These are phyloP conservation scores for Suricata suricatta DNA, from an alignment of 2,113 vertebrate genomes.

Conservation along the genomic window DNA sequence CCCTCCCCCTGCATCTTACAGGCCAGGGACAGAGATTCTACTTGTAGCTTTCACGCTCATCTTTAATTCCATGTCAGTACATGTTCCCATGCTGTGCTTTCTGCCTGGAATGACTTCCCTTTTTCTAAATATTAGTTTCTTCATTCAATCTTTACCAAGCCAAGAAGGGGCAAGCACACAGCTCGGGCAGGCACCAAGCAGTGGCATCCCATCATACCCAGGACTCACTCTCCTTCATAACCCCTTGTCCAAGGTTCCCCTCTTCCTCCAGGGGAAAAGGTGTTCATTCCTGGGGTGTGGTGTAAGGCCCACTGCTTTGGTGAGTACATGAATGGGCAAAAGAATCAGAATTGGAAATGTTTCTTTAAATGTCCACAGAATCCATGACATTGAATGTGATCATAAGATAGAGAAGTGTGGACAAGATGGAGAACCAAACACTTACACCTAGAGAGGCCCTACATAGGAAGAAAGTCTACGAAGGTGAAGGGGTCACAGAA, in stretches of 20 bases:
- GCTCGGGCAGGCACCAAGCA: background rate
- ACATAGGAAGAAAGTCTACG: background rate
- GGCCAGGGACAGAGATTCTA: background rate
- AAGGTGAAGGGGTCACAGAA: background rate
- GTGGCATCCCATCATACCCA: background rate
- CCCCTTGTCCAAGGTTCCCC: background rate
- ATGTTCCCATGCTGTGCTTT: background rate
- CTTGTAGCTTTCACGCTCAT: background rate
- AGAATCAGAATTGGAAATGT: background rate
- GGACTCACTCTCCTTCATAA: background rate
- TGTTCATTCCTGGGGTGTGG: background rate
- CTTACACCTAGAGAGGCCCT: background rate
- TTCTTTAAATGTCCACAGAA: background rate
- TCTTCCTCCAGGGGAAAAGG: background rate
- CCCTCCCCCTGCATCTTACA: background rate
- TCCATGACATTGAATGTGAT: background rate
- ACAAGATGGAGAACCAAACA: background rate
- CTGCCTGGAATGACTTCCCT: background rate
- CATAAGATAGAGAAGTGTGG: background rate
- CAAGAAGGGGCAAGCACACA: background rate
- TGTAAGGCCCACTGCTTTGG: background rate
- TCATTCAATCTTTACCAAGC: background rate
- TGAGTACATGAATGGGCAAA: background rate
- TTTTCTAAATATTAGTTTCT: background rate
- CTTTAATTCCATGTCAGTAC: background rate